Conservation (phyloP, 2,888 invertebrate genomes). For the Crematogaster levior region DNA sequence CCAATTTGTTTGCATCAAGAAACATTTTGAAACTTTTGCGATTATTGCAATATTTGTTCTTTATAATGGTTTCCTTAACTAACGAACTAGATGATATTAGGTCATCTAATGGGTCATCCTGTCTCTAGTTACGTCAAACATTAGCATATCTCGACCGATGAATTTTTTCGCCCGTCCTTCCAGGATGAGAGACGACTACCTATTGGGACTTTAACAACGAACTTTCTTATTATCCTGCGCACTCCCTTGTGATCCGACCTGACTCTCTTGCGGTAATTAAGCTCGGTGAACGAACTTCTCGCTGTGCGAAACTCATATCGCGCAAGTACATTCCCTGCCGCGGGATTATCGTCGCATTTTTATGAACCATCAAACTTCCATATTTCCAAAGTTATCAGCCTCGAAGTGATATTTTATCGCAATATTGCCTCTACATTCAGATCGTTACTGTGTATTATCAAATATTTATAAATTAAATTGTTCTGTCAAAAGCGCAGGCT, state of each 20-base stretch:
- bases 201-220: conserved; percentile 20
- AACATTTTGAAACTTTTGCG: not conserved
- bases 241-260: conserved; percentile 27
- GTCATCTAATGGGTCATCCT: conserved; percentile 56
- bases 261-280: conserved; percentile 42
- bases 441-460: not conserved
- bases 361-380: conserved; percentile 16
- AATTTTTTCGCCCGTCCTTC: conserved; percentile 34
- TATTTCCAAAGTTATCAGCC: not conserved
- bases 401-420: conserved; percentile 5
- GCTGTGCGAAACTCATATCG: conserved; percentile 9
- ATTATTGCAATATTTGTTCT: conserved; percentile 61
- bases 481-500: not conserved
- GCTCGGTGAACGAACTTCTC: conserved; percentile 25
- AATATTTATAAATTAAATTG: conserved; percentile 8
- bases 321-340: not conserved
- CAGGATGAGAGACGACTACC: not conserved
- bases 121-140: conserved; percentile 53
- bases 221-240: conserved; percentile 44
- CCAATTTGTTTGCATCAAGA: not conserved
- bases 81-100: conserved; percentile 63
- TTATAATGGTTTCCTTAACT: conserved; percentile 71
- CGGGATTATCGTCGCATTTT: conserved; percentile 35
- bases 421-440: not conserved
- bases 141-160: conserved; percentile 58